Evolutionary conservation across 1,140 invertebrate species (phyloP).

Genomic region (Chymomyza costata): DNA sequence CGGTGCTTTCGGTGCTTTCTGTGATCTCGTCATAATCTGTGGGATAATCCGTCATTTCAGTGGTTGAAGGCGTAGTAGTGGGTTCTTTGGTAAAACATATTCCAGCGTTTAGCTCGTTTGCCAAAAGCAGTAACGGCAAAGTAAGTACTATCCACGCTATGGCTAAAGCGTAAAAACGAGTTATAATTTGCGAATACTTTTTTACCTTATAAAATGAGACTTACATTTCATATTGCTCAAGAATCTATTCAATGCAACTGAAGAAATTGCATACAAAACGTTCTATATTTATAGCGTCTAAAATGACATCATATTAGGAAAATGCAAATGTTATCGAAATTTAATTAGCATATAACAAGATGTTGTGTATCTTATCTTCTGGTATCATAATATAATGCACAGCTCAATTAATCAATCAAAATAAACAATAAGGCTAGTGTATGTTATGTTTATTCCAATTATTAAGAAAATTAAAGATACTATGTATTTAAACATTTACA

Average conservation of each 20-base stretch:
- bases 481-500: no score
- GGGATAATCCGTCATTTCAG: neutral
- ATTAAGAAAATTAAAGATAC: no score
- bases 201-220: conserved; percentile 15
- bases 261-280: neutral
- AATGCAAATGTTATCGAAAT: conserved; percentile 22
- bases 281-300: conserved; percentile 42
- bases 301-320: neutral
- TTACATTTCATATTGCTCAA: conserved; percentile 43
- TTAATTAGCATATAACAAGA: conserved; percentile 50
- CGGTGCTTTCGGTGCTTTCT: no score
- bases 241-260: conserved; percentile 11
- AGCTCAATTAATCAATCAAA: no score
- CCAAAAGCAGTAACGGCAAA: conserved; percentile 41
- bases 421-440: no score
- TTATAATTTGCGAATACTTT: no score
- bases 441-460: no score
- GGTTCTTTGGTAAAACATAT: conserved; percentile 22
- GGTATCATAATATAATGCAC: no score
- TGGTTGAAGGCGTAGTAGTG: neutral
- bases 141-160: conserved; percentile 34
- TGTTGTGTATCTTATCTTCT: conserved; percentile 23
- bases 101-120: conserved; percentile 30
- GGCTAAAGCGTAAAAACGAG: conserved; percentile 25
- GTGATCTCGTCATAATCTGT: no score